Evolutionary conservation across 2,113 vertebrate species (phyloP).

Genomic region (Calidris pygmaea): DNA sequence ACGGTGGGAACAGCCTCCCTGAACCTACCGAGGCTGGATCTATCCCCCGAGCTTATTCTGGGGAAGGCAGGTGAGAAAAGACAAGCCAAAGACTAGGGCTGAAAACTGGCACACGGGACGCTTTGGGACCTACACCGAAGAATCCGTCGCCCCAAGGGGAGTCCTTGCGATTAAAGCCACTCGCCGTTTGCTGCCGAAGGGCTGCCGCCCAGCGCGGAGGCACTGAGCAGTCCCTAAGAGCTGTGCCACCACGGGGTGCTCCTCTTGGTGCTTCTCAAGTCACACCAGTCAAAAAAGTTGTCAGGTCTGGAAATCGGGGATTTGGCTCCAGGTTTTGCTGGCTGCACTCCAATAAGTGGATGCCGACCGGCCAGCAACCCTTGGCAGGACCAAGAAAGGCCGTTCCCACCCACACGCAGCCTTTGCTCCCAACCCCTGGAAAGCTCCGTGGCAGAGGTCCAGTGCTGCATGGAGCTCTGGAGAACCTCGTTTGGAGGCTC

Average conservation of each 20-base stretch:
- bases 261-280: neutral
- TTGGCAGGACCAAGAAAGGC: neutral
- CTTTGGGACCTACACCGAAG: neutral
- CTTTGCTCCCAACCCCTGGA: neutral
- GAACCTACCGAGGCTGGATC: neutral
- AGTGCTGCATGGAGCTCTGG: neutral
- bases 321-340: conserved; percentile 5
- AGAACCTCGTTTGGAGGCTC: neutral
- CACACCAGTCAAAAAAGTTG: neutral
- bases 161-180: neutral
- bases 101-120: accelerated
- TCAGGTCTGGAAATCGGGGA: neutral
- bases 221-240: neutral
- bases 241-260: neutral
- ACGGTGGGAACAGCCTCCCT: neutral
- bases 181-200: neutral
- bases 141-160: neutral
- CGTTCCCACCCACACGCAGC: accelerated
- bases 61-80: neutral
- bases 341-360: neutral
- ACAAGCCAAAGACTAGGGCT: neutral
- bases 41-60: neutral
- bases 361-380: neutral
- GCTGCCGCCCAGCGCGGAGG: neutral
- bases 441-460: neutral